Conservation (phyloP, 1,140 invertebrate genomes). For the Euborellia annulipes region DNA sequence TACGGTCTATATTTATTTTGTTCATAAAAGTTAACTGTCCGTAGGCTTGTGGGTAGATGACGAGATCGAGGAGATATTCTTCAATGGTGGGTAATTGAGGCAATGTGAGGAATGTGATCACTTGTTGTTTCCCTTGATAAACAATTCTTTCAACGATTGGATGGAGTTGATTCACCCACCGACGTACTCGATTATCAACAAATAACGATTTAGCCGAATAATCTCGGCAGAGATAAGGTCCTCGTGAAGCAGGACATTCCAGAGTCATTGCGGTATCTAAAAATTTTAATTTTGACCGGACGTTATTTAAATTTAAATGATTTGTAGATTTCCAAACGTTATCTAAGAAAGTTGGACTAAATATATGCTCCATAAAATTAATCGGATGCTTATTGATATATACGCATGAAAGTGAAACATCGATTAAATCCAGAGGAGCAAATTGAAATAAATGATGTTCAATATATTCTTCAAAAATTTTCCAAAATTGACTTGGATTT, state of each 20-base stretch:
- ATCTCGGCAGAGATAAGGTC: conserved; percentile 40
- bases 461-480: conserved; percentile 35
- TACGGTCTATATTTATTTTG: conserved; percentile 24
- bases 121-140: too few relatives aligned
- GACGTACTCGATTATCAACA: conserved; percentile 28
- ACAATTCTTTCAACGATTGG: too few relatives aligned
- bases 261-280: conserved; percentile 47
- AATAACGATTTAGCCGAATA: conserved; percentile 29
- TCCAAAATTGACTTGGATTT: conserved; percentile 40
- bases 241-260: conserved; percentile 39
- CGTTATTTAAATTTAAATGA: conserved; percentile 14
- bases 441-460: conserved; percentile 41
- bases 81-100: conserved; percentile 36
- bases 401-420: conserved; percentile 45
- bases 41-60: too few relatives aligned
- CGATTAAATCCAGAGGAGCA: conserved; percentile 36
- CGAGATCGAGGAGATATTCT: conserved; percentile 26
- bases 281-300: conserved; percentile 37
- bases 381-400: conserved; percentile 47
- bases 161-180: too few relatives aligned
- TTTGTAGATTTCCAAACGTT: conserved; percentile 32
- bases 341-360: conserved; percentile 43
- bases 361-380: conserved; percentile 42
- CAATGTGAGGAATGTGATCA: conserved; percentile 19
- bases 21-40: too few relatives aligned